A percentile compares a stretch with the other conserved stretches of the same genome.
phyloP scores from a whole-genome alignment of 2,113 vertebrate species.

The Chaetorhynchus papuensis region DNA sequence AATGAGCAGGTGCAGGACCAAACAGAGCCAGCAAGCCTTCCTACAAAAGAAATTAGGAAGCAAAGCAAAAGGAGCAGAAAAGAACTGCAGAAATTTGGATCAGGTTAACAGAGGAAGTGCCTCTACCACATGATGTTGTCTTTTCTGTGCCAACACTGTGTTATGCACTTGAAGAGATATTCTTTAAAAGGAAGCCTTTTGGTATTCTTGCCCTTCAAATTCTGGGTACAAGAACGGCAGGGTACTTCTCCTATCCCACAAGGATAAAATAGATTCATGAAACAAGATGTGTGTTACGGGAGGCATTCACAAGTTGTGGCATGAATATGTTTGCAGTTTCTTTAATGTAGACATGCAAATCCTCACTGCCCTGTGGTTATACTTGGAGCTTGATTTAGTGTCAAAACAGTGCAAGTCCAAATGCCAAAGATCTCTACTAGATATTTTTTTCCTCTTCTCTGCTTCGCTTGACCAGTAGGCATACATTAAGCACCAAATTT shows the following conservation, averaged over 20 bases:
- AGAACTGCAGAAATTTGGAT: neutral
- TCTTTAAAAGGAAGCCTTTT: neutral
- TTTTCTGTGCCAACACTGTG: neutral
- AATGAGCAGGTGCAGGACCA: neutral
- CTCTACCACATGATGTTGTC: neutral
- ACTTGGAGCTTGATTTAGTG: neutral
- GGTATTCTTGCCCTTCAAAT: neutral
- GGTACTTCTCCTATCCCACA: neutral
- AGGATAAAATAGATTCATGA: neutral
- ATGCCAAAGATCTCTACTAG: neutral
- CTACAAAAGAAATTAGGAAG: neutral
- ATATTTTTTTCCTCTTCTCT: neutral
- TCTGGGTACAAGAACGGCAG: neutral
- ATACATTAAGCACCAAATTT: neutral
- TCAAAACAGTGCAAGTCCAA: neutral
- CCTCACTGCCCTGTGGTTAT: neutral
- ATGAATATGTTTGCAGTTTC: neutral
- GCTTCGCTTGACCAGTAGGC: neutral
- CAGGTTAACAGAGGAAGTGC: neutral
- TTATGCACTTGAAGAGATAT: neutral
- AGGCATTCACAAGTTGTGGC: neutral
- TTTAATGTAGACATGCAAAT: neutral
- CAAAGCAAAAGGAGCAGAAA: neutral
- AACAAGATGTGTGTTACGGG: neutral
- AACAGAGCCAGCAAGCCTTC: neutral